Evolutionary conservation across 2,888 invertebrate species (phyloP).

Genomic region (Polyommatus icarus): DNA sequence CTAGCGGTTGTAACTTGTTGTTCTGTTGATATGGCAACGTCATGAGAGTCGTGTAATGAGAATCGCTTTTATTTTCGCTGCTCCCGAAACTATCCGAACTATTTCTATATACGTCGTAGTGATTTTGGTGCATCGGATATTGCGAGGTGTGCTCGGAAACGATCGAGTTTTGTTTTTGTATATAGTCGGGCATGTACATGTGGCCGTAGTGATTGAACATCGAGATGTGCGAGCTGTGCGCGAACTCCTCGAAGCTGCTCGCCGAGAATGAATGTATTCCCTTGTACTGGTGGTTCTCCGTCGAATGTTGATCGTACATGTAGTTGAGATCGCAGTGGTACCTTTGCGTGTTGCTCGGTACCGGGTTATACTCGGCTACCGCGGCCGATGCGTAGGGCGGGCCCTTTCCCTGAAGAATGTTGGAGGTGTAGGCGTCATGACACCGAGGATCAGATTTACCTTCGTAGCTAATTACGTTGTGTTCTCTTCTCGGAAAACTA

Average conservation of each 20-base stretch:
- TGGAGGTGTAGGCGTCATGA: slow-evolving; percentile 71
- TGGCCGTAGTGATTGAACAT: slow-evolving; percentile 77
- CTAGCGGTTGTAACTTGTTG: slow-evolving; percentile 84
- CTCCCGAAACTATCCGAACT: slow-evolving; percentile 63
- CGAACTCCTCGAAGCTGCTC: slow-evolving; percentile 77
- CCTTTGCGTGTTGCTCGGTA: slow-evolving; percentile 64
- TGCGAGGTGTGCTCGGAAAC: slow-evolving; percentile 61
- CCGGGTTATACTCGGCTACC: slow-evolving; percentile 59
- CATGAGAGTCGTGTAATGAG: slow-evolving; percentile 84
- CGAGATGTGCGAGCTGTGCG: slow-evolving; percentile 74
- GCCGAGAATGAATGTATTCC: slow-evolving; percentile 74
- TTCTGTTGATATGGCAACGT: slow-evolving; percentile 82
- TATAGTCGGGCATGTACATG: slow-evolving; percentile 70
- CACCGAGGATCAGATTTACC: slow-evolving; percentile 64
- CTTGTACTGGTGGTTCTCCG: slow-evolving; percentile 61
- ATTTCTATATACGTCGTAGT: slow-evolving; percentile 70
- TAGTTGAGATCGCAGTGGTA: slow-evolving; percentile 75
- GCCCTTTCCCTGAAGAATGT: slow-evolving; percentile 69
- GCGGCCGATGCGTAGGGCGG: slow-evolving; percentile 59
- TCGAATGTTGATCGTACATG: slow-evolving; percentile 60
- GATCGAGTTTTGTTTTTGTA: slow-evolving; percentile 60
- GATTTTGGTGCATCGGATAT: slow-evolving; percentile 64
- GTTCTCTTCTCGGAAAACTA: slow-evolving; percentile 62
- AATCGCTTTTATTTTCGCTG: slow-evolving; percentile 73
- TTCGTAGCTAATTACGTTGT: slow-evolving; percentile 63